Base-by-base conservation (phyloP, 2,113 vertebrate species). In the Albula glossodonta region DNA sequence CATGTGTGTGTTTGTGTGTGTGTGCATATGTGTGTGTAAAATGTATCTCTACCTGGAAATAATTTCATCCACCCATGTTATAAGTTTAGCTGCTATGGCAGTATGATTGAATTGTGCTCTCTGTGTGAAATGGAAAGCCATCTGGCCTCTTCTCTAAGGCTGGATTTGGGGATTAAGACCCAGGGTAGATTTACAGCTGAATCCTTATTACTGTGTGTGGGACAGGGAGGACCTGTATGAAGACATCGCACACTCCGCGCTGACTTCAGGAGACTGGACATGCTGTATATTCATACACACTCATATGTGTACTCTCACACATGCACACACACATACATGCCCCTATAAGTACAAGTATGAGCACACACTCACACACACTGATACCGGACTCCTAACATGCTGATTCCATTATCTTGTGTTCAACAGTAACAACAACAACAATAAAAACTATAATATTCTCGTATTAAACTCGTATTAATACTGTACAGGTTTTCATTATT, bases 141-240 rank as follows among this genome's bases (percentile, higher is more conserved):
- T 84, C 83, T 84, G 83, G 70, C 66, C 25, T 17, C 2, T 12
- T 11, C 51, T 78, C 70, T 84, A 31, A 84, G 66, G 51, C 51
- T 78, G 70, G 83, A 84, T 84, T 84, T 84, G 70, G 70, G 83
- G 83, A 84, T 84, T 84, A 84, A 56, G 74, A 51, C 12, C 74
- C 22, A 19, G 70, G 22, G 49, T 51, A 70, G 83, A 84, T 53
- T 84, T 56, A 74, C 25, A 66, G 51, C 66, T 53, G 66, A 77
- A 56, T 78, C 83, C 83, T 77, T 84, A 78, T 48, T 84, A 78
- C 83, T 48, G 83, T 77, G 51, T 74, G 70, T 31, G 70, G 70
- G 70, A 51, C 79, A 80, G 79, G 5, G 5, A 51, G 48, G 79
- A n/a, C 79, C 79, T 9, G 70, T 74, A 74, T 74, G n/a, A 31